These are phyloP conservation scores for Sesamia inferens DNA, from an alignment of 2,888 invertebrate species.

Conservation along the genomic window DNA sequence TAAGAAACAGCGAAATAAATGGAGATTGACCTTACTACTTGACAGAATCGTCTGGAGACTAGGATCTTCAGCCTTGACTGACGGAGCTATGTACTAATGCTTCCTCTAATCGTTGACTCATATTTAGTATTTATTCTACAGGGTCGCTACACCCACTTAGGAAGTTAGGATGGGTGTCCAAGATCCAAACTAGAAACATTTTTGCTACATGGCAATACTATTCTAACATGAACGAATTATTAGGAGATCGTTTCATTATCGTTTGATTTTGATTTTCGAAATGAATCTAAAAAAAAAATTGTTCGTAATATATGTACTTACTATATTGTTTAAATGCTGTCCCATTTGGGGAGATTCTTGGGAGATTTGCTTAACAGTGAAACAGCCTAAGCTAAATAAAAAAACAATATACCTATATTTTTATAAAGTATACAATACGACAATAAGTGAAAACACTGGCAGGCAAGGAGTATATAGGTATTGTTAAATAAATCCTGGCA, in stretches of 20 bases:
- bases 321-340: no score
- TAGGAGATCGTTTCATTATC: background rate
- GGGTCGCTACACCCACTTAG: constrained; percentile 76
- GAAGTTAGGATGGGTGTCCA: constrained; percentile 59
- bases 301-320: background rate
- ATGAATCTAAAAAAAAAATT: background rate
- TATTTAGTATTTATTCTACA: constrained; percentile 77
- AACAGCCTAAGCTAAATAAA: no score
- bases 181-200: constrained; percentile 16
- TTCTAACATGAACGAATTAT: background rate
- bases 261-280: background rate
- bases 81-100: constrained; percentile 68
- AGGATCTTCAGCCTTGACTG: constrained; percentile 69
- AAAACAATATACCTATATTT: no score
- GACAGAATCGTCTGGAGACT: constrained; percentile 79
- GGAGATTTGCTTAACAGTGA: background rate
- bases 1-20: constrained; percentile 69
- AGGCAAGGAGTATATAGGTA: background rate
- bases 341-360: background rate
- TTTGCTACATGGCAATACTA: no score
- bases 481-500: background rate
- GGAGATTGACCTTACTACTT: constrained; percentile 82
- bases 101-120: constrained; percentile 74
- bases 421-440: no score
- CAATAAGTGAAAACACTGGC: background rate